Evolutionary conservation across 2,888 invertebrate genomes (phyloP).

Genomic region (Drosophila testacea): DNA sequence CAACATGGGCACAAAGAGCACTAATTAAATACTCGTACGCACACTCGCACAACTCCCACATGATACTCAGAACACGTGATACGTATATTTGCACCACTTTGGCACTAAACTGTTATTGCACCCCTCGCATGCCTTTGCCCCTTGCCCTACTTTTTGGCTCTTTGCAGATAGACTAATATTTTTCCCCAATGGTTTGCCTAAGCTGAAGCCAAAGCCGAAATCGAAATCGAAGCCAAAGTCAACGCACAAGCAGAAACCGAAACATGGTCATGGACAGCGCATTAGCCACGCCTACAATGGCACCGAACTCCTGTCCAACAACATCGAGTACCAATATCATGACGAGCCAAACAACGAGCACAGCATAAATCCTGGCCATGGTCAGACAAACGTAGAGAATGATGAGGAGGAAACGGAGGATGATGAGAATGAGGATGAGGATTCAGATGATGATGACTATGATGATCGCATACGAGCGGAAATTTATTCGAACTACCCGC

Average conservation of each 20-base stretch:
- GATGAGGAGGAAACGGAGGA: constrained; percentile 77
- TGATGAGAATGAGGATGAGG: constrained; percentile 71
- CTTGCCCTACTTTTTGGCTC: constrained; percentile 36
- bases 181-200: constrained; percentile 83
- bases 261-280: constrained; percentile 45
- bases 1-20: constrained; percentile 58
- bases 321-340: constrained; percentile 70
- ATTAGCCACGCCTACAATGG: constrained; percentile 47
- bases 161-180: constrained; percentile 84
- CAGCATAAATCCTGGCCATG: constrained; percentile 57
- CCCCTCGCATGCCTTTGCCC: constrained; percentile 58
- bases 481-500: constrained; percentile 87
- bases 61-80: constrained; percentile 26
- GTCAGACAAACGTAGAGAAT: constrained; percentile 76
- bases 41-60: constrained; percentile 34
- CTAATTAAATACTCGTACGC: constrained; percentile 62
- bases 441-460: constrained; percentile 86
- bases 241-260: constrained; percentile 29
- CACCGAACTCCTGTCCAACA: constrained; percentile 70
- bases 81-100: constrained; percentile 59
- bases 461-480: constrained; percentile 86
- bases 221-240: constrained; percentile 65
- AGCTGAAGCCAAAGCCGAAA: constrained; percentile 80
- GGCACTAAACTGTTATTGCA: constrained; percentile 76
- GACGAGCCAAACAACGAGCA: constrained; percentile 51